These are phyloP conservation scores for Pygoscelis adeliae DNA, from an alignment of 2,113 vertebrate genomes.

Conservation along the genomic window DNA sequence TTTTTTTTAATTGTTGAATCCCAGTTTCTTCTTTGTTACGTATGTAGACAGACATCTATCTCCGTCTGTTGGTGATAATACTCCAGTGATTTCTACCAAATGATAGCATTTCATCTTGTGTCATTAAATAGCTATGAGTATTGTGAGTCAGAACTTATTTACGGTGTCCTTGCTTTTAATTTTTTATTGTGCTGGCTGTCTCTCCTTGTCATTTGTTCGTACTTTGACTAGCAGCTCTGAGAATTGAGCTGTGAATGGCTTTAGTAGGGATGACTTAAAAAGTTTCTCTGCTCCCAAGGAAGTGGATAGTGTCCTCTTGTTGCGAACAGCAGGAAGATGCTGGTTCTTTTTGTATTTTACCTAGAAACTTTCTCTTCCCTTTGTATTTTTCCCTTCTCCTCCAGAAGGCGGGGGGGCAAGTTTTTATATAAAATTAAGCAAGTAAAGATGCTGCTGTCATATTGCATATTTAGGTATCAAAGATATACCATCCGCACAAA, in stretches of 20 bases:
- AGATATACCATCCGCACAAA: not conserved
- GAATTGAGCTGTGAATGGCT: not conserved
- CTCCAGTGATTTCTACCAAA: not conserved
- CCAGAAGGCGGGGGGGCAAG: fast-evolving
- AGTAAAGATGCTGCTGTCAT: not conserved
- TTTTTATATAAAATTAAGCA: not conserved
- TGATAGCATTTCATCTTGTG: not conserved
- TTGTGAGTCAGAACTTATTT: not conserved
- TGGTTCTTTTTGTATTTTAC: not conserved
- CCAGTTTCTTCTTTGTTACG: not conserved
- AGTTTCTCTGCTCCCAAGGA: not conserved
- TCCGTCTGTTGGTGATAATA: not conserved
- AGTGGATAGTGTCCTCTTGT: not conserved
- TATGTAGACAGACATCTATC: not conserved
- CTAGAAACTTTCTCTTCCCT: not conserved
- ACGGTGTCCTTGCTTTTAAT: not conserved
- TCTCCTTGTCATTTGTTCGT: not conserved
- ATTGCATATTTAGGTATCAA: not conserved
- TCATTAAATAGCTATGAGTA: not conserved
- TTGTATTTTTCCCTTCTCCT: not conserved
- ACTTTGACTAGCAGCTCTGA: not conserved
- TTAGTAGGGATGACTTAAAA: not conserved
- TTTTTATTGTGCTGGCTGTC: not conserved
- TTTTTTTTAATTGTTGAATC: not conserved
- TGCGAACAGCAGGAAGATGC: not conserved